A percentile compares a stretch with the other conserved stretches of the same genome.
phyloP scores from a whole-genome alignment of 2,797 vertebrate genomes.

The Hirundo rustica region DNA sequence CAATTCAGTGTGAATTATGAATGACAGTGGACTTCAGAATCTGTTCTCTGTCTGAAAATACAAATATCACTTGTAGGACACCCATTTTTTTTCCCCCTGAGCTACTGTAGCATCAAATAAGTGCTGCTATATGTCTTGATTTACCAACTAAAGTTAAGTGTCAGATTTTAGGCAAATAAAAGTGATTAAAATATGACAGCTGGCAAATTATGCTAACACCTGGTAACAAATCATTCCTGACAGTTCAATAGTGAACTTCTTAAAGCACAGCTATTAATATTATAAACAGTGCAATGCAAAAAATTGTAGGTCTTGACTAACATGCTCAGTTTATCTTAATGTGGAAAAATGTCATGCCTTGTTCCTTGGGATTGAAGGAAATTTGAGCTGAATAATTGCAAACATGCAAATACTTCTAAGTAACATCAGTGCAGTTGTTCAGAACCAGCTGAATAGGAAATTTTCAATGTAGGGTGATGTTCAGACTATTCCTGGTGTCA shows the following conservation, averaged over 20 bases:
- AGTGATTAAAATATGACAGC: constrained; percentile 79
- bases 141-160: constrained; percentile 70
- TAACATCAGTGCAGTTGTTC: background rate
- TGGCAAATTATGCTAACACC: constrained; percentile 79
- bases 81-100: background rate
- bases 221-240: constrained; percentile 78
- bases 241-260: constrained; percentile 73
- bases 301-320: constrained; percentile 49
- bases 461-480: background rate
- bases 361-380: constrained; percentile 23
- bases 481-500: background rate
- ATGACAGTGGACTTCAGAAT: constrained; percentile 29
- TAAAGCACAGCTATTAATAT: constrained; percentile 77
- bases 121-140: constrained; percentile 72
- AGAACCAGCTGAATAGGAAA: background rate
- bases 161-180: constrained; percentile 76
- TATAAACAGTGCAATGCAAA: constrained; percentile 68
- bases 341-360: constrained; percentile 58
- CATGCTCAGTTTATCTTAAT: constrained; percentile 65
- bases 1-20: background rate
- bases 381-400: constrained; percentile 43
- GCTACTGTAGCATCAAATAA: constrained; percentile 50
- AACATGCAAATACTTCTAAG: constrained; percentile 24
- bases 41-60: constrained; percentile 7
- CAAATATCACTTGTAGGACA: background rate